phyloP scores from a whole-genome alignment of 2,888 invertebrate genomes.

The Cheilosia soror region DNA sequence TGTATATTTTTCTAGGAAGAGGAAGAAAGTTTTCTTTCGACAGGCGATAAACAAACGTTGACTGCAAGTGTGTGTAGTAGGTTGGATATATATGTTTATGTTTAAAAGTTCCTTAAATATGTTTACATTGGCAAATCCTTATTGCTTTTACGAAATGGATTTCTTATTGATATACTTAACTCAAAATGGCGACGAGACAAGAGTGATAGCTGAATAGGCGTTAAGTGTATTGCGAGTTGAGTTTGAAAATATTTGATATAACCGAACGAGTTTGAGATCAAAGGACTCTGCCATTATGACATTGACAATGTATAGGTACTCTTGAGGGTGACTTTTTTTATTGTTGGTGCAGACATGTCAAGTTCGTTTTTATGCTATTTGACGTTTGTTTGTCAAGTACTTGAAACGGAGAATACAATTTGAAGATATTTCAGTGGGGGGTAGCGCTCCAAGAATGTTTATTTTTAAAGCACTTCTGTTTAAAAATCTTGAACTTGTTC shows the following conservation, averaged over 20 bases:
- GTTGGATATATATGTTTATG: background rate
- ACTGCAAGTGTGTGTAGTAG: background rate
- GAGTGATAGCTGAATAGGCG: slow-evolving; percentile 5
- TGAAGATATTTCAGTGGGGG: background rate
- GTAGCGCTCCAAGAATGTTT: no score
- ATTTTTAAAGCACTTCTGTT: no score
- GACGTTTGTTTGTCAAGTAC: background rate
- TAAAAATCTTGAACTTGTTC: no score
- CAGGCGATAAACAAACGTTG: slow-evolving; percentile 14
- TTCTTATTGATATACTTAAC: slow-evolving; percentile 4
- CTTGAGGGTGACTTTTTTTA: background rate
- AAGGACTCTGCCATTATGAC: background rate
- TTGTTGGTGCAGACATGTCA: background rate
- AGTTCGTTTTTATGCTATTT: background rate
- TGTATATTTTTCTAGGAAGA: background rate
- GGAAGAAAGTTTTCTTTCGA: slow-evolving; percentile 9
- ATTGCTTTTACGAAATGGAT: background rate
- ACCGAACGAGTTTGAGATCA: slow-evolving; percentile 1
- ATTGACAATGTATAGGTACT: background rate
- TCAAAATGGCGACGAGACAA: background rate
- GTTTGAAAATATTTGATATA: background rate
- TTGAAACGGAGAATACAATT: background rate
- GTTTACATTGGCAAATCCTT: slow-evolving; percentile 10
- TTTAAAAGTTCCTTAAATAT: slow-evolving; percentile 8
- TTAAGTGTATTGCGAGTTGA: slow-evolving; percentile 9